Base-by-base conservation (phyloP, 2,113 vertebrate genomes). In the Naja naja region DNA sequence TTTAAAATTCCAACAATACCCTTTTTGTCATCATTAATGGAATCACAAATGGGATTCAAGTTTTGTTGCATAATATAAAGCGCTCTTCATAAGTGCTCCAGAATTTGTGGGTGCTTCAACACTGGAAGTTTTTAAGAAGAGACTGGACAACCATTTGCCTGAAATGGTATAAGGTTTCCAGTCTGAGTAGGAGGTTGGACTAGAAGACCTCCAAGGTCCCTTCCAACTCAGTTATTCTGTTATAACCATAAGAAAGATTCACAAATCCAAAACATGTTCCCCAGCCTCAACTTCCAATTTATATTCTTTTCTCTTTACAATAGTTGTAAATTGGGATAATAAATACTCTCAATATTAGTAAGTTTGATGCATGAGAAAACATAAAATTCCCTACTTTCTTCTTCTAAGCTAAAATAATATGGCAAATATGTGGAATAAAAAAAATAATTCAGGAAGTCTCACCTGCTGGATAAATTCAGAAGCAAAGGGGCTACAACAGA, bases 401-500 rank as follows among this genome's bases (percentile, higher is more conserved):
- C 90, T 64, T 74, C 56, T 39, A 91, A 81, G 12, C 52, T 14
- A 39, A 81, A 85, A 88, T 0, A 18, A 10, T 25, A 64, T 39
- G 93, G 45, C 8, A 49, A 60, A 52, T 27, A 81, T 0, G 0
- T 6, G 20, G 39, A 4, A 55, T 8, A 87, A 43, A 27, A 5
- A 5, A 1, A 92, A 45, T 1, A 81, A 93, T 0, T 91, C 1
- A 86, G 93, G 8, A 34, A 69, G 89, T 94, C 99, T 98, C 92
- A 99, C 99, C 96, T 98, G 5, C 97, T 98, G 12, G 99, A 98
- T 23, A 98, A 98, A 91, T 96, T 97, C 96, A 98, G 94, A 88
- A 99, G 98, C 92, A 99, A 90, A 0, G 98, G 98, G 0, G 99
- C 98, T 27, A 99, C 94, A 47, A 99, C 94, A 39, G 99, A 99